phyloP scores from a whole-genome alignment of 1,140 invertebrate genomes.

The Macrotrachela quadricornifera region DNA sequence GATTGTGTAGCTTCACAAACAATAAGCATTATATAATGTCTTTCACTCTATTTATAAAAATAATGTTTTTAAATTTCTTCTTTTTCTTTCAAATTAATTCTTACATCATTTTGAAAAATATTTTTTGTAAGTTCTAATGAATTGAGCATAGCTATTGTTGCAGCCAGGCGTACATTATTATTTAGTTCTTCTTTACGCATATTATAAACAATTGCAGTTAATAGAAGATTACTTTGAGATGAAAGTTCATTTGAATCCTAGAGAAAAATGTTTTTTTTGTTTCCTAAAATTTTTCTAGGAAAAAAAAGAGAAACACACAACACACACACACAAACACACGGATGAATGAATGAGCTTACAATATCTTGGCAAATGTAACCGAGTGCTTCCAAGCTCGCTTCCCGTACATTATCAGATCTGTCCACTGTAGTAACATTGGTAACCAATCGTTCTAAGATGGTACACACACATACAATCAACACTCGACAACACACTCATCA shows the following conservation, averaged over 20 bases:
- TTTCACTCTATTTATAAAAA: constrained; percentile 35
- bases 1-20: constrained; percentile 60
- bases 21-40: constrained; percentile 98
- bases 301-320: too few species aligned
- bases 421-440: too few species aligned
- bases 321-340: too few species aligned
- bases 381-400: constrained; percentile 78
- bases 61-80: too few species aligned
- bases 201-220: constrained; percentile 95
- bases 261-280: too few species aligned
- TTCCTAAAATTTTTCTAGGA: too few species aligned
- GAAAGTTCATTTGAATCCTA: constrained; percentile 66
- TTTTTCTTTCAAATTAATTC: too few species aligned
- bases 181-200: constrained; percentile 60
- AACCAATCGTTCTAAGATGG: constrained; percentile 31
- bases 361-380: constrained; percentile 63
- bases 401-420: too few species aligned
- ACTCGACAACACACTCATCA: too few species aligned
- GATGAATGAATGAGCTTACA: too few species aligned
- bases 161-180: constrained; percentile 47
- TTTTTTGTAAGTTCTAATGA: constrained; percentile 93
- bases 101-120: constrained; percentile 83
- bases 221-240: constrained; percentile 73
- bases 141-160: constrained; percentile 82
- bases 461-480: too few species aligned